Conservation (phyloP, 2,888 invertebrate species). For the Timema podura region DNA sequence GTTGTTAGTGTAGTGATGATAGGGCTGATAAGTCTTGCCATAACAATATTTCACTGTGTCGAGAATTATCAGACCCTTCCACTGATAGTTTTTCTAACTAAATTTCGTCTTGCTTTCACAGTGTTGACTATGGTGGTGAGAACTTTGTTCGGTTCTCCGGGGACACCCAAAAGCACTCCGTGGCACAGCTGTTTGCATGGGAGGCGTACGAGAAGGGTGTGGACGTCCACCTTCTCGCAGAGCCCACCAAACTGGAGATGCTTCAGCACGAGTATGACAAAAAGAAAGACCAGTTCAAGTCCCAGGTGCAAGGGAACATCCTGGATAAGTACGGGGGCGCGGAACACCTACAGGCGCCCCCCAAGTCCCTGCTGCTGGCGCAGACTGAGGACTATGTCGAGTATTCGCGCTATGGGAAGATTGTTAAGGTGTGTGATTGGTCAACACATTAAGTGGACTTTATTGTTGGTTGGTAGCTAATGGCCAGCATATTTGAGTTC, state of each 20-base stretch:
- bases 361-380: slow-evolving; percentile 82
- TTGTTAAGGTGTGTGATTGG: slow-evolving; percentile 45
- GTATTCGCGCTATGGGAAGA: slow-evolving; percentile 89
- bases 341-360: slow-evolving; percentile 84
- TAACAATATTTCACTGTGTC: not conserved
- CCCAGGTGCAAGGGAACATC: slow-evolving; percentile 71
- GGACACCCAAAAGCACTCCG: slow-evolving; percentile 86
- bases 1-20: too few relatives aligned
- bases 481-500: too few relatives aligned
- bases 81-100: not conserved
- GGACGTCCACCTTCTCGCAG: slow-evolving; percentile 92
- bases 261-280: slow-evolving; percentile 85
- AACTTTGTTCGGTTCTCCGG: slow-evolving; percentile 94
- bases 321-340: slow-evolving; percentile 93
- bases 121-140: slow-evolving; percentile 85
- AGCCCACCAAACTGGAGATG: slow-evolving; percentile 94
- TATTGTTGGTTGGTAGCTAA: too few relatives aligned
- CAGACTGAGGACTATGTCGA: slow-evolving; percentile 96
- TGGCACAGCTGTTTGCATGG: slow-evolving; percentile 95
- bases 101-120: slow-evolving; percentile 37
- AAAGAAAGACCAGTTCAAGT: slow-evolving; percentile 86
- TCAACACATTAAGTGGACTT: too few relatives aligned
- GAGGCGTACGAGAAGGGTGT: slow-evolving; percentile 90
- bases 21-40: too few relatives aligned
- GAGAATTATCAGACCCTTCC: not conserved